Evolutionary conservation across 2,888 invertebrate genomes (phyloP), one percentile per base, ranked within the genome.

Genomic region (Aricia artaxerxes): DNA sequence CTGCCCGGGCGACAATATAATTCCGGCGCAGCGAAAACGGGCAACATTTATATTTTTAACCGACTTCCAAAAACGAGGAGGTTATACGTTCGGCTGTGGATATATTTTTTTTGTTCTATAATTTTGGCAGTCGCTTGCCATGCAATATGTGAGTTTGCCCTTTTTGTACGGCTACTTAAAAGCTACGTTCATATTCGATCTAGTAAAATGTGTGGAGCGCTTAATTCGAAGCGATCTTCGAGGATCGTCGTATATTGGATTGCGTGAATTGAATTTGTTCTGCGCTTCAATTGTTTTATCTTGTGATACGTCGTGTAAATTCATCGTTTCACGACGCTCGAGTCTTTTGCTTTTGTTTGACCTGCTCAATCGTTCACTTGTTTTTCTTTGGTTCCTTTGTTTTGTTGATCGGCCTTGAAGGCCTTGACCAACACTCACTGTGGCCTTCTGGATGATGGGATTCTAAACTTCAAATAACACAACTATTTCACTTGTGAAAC

Each of bases 261-360:
- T 86, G 84, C 82, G 82, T 82, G 86, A 88, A 88, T 87, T 87
- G 84, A 86, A 87, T 85, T 85, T 82, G 82, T 82, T 81, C 82
- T 81, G 79, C 64, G 78, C 78, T 79, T 78, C 76, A 80, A 81
- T 82, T 80, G 81, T 78, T 79, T 80, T 73, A 77, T 78, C 78
- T 75, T 79, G 81, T 82, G 78, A 64, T 24, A 64, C 57, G 57
- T 35, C 35, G 53, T 57, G 35, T 57, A 60, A 77, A 38, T 77
- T 60, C 60, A 77, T 69, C 13, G 69, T 38, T 69, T 69, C 69
- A 16, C 69, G 35, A 35, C 69, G 69, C 31, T 69, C 13, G 11
- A 38, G 31, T 69, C 11, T 64, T 16, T 13, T 69, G 69, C 35
- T 69, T 69, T 13, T 38, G 69, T 69, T 69, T 69, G 35, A 69